phyloP scores from a whole-genome alignment of 2,888 invertebrate genomes.

The Chaetoderma sp. region DNA sequence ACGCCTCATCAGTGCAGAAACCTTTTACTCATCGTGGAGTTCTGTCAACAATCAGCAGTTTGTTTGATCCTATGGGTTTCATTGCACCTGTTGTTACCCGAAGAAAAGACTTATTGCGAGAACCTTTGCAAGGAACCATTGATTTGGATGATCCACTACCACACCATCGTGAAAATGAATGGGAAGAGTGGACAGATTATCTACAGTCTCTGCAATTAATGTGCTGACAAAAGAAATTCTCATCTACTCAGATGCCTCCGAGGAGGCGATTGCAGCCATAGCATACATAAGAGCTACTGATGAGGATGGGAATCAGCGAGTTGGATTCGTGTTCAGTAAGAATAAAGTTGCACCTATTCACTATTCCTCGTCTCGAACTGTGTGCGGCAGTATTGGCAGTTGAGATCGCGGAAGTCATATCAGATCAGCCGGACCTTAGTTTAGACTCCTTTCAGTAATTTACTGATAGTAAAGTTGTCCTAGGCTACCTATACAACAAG shows the following conservation, averaged over 20 bases:
- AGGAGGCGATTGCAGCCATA: slow-evolving; percentile 11
- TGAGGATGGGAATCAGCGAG: neutral
- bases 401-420: neutral
- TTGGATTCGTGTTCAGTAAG: slow-evolving; percentile 25
- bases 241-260: slow-evolving; percentile 26
- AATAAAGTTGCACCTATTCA: slow-evolving; percentile 35
- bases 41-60: slow-evolving; percentile 6
- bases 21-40: slow-evolving; percentile 9
- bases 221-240: neutral
- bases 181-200: slow-evolving; percentile 6
- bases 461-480: slow-evolving; percentile 1
- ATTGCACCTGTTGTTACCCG: neutral
- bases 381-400: slow-evolving; percentile 26
- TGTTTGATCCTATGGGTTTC: slow-evolving; percentile 24
- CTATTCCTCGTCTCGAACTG: slow-evolving; percentile 37
- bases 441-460: neutral
- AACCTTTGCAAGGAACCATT: neutral
- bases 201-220: neutral
- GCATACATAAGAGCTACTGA: slow-evolving; percentile 1
- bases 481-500: slow-evolving; percentile 7
- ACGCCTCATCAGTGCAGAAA: neutral
- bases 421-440: neutral
- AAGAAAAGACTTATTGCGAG: slow-evolving; percentile 3
- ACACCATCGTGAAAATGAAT: neutral
- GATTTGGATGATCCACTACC: neutral